Evolutionary conservation across 2,797 vertebrate species (phyloP), one percentile per base, ranked within the genome.

Genomic region (Acanthurus tractus): DNA sequence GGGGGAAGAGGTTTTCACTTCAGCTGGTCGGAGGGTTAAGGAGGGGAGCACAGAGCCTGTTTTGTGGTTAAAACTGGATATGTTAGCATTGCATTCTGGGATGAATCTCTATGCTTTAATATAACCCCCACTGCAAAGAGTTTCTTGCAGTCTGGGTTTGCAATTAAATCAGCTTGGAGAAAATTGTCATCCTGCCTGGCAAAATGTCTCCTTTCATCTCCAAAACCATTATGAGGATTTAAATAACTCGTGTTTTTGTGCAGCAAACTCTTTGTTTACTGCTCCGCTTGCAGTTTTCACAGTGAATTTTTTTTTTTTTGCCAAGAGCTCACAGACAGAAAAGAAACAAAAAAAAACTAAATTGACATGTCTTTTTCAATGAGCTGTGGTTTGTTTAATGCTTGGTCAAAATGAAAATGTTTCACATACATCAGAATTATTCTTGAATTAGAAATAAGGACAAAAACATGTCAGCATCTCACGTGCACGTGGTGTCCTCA

Each of bases 1-100:
- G 84, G 63, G 63, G 85, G 90, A 85, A 29, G 10, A 70, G 73
- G 72, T 73, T 86, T 88, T 88, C 73, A 34, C 83, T 88, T 76
- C 80, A 86, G 86, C 82, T 90, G 85, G 85, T 67, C 57, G 74
- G 77, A 63, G 81, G 29, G 78, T 74, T 73, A 64, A 20, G 46
- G 78, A 55, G 42, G 61, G 64, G 52, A 67, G 23, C 15, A 79
- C 70, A 86, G 86, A 57, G 72, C 38, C 70, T 63, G 78, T 83
- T 85, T 74, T 87, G 88, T 73, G 70, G 82, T 71, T 55, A 45
- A 61, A 89, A 81, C 63, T 76, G 58, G 57, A 50, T 40, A 53
- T 78, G 55, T 76, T 66, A 62, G 62, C 52, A 6, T 14, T 67
- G 79, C 81, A 78, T 74, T 86, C 34, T 56, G 65, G 66, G 72